A percentile compares a stretch with the other conserved stretches of the same genome.
phyloP scores from a whole-genome alignment of 2,113 vertebrate genomes.

The Synchiropus splendidus region DNA sequence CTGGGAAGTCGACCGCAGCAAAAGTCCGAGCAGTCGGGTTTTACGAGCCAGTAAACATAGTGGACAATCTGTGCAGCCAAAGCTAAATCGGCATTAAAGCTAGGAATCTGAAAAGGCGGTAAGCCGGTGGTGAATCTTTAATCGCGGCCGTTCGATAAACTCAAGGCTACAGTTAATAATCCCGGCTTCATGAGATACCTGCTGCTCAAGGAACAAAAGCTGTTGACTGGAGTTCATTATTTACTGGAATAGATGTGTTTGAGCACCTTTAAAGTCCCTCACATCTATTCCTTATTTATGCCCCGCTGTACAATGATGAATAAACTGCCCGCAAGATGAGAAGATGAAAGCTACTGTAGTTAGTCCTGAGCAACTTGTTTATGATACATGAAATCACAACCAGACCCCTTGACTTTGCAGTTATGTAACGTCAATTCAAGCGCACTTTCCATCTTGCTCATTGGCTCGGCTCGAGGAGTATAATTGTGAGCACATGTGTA shows the following conservation, averaged over 20 bases:
- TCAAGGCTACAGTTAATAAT: constrained; percentile 25
- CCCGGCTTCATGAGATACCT: constrained; percentile 14
- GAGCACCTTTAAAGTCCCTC: constrained; percentile 12
- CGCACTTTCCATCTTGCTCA: constrained; percentile 31
- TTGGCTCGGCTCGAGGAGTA: constrained; percentile 31
- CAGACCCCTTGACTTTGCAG: constrained; percentile 44
- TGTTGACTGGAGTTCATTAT: too few relatives aligned
- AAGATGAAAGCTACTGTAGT: constrained; percentile 50
- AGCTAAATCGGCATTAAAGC: constrained; percentile 25
- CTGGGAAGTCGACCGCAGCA: constrained; percentile 25
- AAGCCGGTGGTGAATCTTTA: constrained; percentile 41
- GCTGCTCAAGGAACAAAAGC: constrained; percentile 14
- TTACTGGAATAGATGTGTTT: constrained; percentile 24
- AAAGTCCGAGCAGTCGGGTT: constrained; percentile 25
- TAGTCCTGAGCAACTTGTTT: constrained; percentile 49
- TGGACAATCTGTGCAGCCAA: constrained; percentile 1
- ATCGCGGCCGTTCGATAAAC: constrained; percentile 35
- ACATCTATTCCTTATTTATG: not conserved
- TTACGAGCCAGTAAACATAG: constrained; percentile 7
- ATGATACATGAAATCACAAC: constrained; percentile 48
- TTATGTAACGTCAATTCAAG: constrained; percentile 44
- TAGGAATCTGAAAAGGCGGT: constrained; percentile 30
- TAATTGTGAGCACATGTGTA: constrained; percentile 48
- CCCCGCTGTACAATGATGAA: constrained; percentile 26
- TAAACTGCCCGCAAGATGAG: constrained; percentile 30